phyloP scores from a whole-genome alignment of 2,113 vertebrate species.

The Dissostichus mawsoni region DNA sequence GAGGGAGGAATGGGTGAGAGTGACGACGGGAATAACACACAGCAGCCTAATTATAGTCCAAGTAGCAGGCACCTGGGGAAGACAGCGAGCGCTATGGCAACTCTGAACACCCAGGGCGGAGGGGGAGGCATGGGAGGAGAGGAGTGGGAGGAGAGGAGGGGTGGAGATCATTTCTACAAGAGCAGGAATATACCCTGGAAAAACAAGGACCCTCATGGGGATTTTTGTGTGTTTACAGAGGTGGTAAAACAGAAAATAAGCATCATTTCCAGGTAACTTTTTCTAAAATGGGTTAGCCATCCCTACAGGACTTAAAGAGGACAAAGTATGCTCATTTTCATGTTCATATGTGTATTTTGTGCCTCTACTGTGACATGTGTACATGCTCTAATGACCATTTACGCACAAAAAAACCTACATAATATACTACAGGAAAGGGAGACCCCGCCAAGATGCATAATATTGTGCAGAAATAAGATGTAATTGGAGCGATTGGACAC shows the following conservation, averaged over 20 bases:
- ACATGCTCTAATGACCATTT: no score
- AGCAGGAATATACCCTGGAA: slow-evolving; percentile 22
- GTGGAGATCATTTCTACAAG: slow-evolving; percentile 45
- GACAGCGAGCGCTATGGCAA: slow-evolving; percentile 61
- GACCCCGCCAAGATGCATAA: no score
- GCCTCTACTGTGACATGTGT: no score
- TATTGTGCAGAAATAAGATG: no score
- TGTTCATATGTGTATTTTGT: no score
- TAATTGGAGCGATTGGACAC: no score
- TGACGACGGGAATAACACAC: slow-evolving; percentile 36
- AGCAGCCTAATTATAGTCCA: slow-evolving; percentile 70
- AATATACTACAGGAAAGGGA: no score
- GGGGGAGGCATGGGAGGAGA: slow-evolving; percentile 16
- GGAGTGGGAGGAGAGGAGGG: slow-evolving; percentile 5
- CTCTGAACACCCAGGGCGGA: slow-evolving; percentile 44
- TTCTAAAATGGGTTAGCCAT: slow-evolving; percentile 32
- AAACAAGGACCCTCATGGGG: slow-evolving; percentile 51
- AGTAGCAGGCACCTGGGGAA: slow-evolving; percentile 55
- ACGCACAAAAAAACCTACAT: no score
- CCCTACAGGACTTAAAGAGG: slow-evolving; percentile 16
- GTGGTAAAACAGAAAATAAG: background rate
- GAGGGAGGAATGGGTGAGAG: slow-evolving; percentile 10
- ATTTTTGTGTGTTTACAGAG: slow-evolving; percentile 12
- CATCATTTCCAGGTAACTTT: slow-evolving; percentile 7
- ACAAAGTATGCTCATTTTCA: background rate